phyloP scores from a whole-genome alignment of 2,888 invertebrate species.

The Stramonita haemastoma region DNA sequence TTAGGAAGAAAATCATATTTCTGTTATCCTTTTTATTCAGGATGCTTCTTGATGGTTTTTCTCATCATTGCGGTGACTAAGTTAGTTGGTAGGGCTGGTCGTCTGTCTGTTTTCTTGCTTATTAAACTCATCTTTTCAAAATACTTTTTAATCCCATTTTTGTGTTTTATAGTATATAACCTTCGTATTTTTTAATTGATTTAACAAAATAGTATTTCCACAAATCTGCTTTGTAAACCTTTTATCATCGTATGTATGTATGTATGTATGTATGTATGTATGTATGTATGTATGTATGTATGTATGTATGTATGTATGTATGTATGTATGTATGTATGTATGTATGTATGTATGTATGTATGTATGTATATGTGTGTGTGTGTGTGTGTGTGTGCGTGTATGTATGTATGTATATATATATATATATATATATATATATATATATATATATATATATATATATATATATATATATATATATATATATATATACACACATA shows the following conservation, averaged over 20 bases:
- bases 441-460: neutral
- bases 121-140: no score
- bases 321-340: neutral
- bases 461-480: neutral
- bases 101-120: no score
- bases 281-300: neutral
- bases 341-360: neutral
- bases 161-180: no score
- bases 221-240: no score
- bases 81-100: no score
- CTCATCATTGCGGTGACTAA: no score
- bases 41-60: no score
- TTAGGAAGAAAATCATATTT: no score
- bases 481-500: neutral
- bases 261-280: neutral
- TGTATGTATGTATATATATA: neutral
- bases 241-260: neutral
- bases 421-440: neutral
- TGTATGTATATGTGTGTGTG: neutral
- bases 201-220: no score
- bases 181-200: no score
- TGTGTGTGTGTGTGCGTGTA: neutral
- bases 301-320: neutral
- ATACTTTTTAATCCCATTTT: no score
- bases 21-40: no score